Evolutionary conservation across 2,888 invertebrate genomes (phyloP).

Genomic region (Eupithecia inturbata): DNA sequence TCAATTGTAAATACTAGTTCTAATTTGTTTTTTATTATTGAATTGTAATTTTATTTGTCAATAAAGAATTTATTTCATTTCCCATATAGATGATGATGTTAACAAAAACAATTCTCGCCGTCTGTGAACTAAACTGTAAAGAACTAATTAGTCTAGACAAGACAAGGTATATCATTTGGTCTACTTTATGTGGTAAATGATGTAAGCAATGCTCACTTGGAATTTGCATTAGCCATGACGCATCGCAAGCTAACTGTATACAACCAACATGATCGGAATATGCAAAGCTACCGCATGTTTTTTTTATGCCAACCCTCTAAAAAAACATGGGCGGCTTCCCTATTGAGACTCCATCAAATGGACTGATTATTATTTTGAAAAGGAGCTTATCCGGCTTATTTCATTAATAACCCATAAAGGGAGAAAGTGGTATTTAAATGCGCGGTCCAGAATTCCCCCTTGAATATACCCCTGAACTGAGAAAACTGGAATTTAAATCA

Average conservation of each 20-base stretch:
- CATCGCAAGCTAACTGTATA: neutral
- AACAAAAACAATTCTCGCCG: neutral
- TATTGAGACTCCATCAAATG: neutral
- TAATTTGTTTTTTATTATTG: too few relatives aligned
- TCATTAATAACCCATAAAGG: too few relatives aligned
- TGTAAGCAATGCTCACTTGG: conserved; percentile 17
- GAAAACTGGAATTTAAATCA: too few relatives aligned
- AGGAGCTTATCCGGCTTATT: neutral
- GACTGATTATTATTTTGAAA: neutral
- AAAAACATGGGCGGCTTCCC: neutral
- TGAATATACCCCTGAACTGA: too few relatives aligned
- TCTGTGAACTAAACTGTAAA: neutral
- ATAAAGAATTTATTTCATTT: too few relatives aligned
- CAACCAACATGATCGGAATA: neutral
- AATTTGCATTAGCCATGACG: conserved; percentile 10
- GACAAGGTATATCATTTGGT: conserved; percentile 35
- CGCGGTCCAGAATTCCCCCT: too few relatives aligned
- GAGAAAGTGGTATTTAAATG: too few relatives aligned
- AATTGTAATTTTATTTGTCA: too few relatives aligned
- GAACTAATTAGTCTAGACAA: conserved; percentile 28
- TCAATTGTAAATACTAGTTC: too few relatives aligned
- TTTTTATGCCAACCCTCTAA: neutral
- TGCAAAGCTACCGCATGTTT: neutral
- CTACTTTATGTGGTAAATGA: conserved; percentile 24
- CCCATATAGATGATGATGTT: too few relatives aligned